Percentiles rank a stretch among this genome's conserved stretches.
Evolutionary conservation across 2,113 vertebrate species (phyloP).

Genomic region (Brachionichthys hirsutus): DNA sequence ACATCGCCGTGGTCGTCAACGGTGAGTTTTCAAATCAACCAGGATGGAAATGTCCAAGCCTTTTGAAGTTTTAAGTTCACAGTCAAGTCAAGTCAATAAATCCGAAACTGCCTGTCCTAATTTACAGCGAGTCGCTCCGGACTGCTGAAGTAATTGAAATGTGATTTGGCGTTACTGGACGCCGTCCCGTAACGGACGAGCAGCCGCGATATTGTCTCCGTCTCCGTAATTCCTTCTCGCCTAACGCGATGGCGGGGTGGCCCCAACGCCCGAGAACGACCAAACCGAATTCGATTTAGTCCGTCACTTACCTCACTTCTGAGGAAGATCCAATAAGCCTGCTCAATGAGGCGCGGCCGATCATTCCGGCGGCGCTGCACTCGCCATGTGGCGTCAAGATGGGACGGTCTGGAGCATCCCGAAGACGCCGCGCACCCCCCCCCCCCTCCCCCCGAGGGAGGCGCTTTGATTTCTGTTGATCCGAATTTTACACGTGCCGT

Average conservation of each 20-base stretch:
- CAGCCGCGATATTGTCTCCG: slow-evolving; percentile 61
- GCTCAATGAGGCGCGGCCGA: slow-evolving; percentile 72
- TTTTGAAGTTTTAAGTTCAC: too few relatives aligned
- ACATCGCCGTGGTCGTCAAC: slow-evolving; percentile 94
- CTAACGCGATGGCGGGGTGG: slow-evolving; percentile 56
- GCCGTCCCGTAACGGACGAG: slow-evolving; percentile 40
- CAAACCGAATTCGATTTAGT: slow-evolving; percentile 68
- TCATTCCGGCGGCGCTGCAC: slow-evolving; percentile 64
- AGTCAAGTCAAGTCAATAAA: too few relatives aligned
- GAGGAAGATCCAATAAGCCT: slow-evolving; percentile 75
- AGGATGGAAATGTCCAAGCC: too few relatives aligned
- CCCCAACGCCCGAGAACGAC: slow-evolving; percentile 53
- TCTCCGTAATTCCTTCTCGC: slow-evolving; percentile 58
- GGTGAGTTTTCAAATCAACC: slow-evolving; percentile 80
- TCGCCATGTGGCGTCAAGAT: slow-evolving; percentile 41
- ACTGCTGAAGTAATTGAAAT: slow-evolving; percentile 54
- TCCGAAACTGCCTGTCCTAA: too few relatives aligned
- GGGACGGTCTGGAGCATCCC: slow-evolving; percentile 24
- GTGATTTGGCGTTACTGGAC: slow-evolving; percentile 39
- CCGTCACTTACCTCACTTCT: slow-evolving; percentile 69
- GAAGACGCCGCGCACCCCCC: not conserved
- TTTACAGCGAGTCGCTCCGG: slow-evolving; percentile 52
- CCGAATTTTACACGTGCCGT: not conserved
- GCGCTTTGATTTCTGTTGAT: not conserved
- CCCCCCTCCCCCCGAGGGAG: slow-evolving; percentile 23